Evolutionary conservation across 2,888 invertebrate genomes (phyloP), one percentile per base, ranked within the genome.

Genomic region (Hyalella azteca): DNA sequence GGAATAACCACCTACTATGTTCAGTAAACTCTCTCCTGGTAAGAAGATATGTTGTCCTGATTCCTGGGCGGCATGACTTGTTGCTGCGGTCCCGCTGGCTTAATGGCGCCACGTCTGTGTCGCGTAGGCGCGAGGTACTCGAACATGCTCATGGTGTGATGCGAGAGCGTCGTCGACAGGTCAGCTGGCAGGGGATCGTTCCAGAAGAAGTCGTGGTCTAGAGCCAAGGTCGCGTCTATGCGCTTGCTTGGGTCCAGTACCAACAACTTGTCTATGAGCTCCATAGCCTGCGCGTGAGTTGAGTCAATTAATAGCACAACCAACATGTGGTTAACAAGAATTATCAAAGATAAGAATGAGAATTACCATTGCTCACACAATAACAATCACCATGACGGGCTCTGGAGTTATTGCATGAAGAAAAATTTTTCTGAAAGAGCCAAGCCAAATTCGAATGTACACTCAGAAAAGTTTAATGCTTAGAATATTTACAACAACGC

Each of bases 161-260:
- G 95, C 0, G 95, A 95, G 85, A 98, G 89, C 96, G 97, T 97
- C 89, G 94, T 94, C 77, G 92, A 93, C 50, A 96, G 89, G 87
- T 95, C 95, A 87, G 93, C 93, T 0, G 98, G 97, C 94, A 96
- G 94, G 0, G 99, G 98, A 88, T 97, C 96, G 3, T 94, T 94
- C 96, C 97, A 99, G 90, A 99, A 99, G 90, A 98, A 99, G 87
- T 97, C 96, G 87, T 99, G 98, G 89, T 97, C 96, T 1, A 99
- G 88, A 0, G 98, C 97, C 0, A 94, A 93, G 87, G 98, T 97
- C 0, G 96, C 93, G 87, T 97, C 95, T 79, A 89, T 91, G 81
- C 96, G 89, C 88, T 95, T 95, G 1, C 93, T 91, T 0, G 99
- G 99, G 88, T 99, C 97, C 77, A 99, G 88, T 11, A 95, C 94